Conservation (phyloP, 2,888 invertebrate species). For the Volucella zonaria region DNA sequence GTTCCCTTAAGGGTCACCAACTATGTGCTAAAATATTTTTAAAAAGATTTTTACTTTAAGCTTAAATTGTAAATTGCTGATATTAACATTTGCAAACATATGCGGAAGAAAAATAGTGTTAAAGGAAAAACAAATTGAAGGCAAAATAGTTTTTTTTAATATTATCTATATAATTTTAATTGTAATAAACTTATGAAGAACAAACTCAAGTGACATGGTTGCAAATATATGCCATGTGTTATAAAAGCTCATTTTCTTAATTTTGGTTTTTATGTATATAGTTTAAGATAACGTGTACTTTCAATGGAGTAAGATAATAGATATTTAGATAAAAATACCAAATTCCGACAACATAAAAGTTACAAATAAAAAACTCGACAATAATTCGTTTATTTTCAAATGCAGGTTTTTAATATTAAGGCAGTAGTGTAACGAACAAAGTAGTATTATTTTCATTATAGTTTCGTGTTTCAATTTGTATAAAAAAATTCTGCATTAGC, state of each 20-base stretch:
- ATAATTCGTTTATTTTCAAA: constrained; percentile 70
- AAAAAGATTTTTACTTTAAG: constrained; percentile 69
- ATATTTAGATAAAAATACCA: constrained; percentile 63
- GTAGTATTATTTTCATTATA: constrained; percentile 64
- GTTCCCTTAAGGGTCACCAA: constrained; percentile 88
- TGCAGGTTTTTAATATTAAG: constrained; percentile 67
- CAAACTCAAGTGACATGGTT: constrained; percentile 54
- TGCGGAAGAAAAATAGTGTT: constrained; percentile 44
- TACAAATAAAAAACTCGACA: constrained; percentile 59
- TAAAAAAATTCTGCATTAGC: constrained; percentile 8
- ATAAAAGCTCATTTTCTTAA: neutral
- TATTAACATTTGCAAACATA: constrained; percentile 45
- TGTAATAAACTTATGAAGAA: constrained; percentile 53
- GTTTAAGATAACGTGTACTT: constrained; percentile 46
- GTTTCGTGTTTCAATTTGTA: neutral
- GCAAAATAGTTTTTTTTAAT: constrained; percentile 41
- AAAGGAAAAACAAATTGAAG: constrained; percentile 33
- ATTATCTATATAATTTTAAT: constrained; percentile 37
- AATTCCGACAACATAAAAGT: constrained; percentile 52
- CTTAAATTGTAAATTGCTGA: constrained; percentile 74
- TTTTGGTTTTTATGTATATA: too few relatives aligned
- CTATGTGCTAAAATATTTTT: constrained; percentile 77
- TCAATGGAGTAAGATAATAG: constrained; percentile 47
- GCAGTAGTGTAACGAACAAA: constrained; percentile 56
- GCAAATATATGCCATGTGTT: constrained; percentile 43